Base-by-base conservation (phyloP, 2,888 invertebrate species). In the Temnothorax unifasciatus region DNA sequence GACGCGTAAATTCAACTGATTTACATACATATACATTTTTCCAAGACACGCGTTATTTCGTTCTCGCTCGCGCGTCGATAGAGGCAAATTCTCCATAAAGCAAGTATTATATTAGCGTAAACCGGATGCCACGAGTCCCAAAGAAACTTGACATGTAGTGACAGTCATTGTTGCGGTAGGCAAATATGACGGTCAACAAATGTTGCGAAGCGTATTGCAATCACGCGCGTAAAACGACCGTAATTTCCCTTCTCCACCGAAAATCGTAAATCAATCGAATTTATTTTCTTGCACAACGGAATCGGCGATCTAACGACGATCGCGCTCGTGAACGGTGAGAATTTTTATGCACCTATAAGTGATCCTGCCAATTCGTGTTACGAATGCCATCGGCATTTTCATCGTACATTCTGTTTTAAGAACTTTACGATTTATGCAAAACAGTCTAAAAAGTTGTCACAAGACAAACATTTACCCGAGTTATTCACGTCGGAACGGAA, bases 51-150 rank as follows among this genome's bases (percentile, higher is more conserved):
- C 11, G 41, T 21, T 61, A 29, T 73, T 34, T 52, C 34, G 13
- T 71, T 9, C 6, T 54, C n/a, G 34, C 34, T 29, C 50, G 3
- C 38, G 13, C 69, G 4, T 21, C 38, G 47, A 69, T 38, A 57
- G n/a, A 47, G 47, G 8, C 75, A 21, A 21, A 75, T 50, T 11
- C 9, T 54, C n/a, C 41, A n/a, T 29, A 50, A 61, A 34, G 66
- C 15, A 29, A 63, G 50, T 75, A n/a, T 75, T 66, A 66, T 29
- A 84, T 84, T 76, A 8, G 29, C 71, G 64, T 44, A 34, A 59
- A 66, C 59, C 89, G 87, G 85, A 83, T 85, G 83, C 81, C 88
- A 71, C 79, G 63, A 79, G 75, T 85, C 79, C 81, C 84, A 77
- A 15, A 79, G 89, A 87, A 88, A 83, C 59, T 57, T 79, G 79